phyloP scores from a whole-genome alignment of 2,113 vertebrate species.

The Petromus typicus region DNA sequence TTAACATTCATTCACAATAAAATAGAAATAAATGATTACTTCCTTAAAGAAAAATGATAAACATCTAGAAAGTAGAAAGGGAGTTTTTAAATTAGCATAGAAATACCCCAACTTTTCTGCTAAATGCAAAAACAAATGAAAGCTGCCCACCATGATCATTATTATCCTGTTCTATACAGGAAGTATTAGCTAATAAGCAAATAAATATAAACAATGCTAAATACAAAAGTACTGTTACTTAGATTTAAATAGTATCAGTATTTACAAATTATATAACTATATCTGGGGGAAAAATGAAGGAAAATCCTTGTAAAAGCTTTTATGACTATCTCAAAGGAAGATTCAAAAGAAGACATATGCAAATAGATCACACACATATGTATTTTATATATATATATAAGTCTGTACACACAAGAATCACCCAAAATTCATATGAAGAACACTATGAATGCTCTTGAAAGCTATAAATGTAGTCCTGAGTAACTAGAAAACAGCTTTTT shows the following conservation, averaged over 20 bases:
- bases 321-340: background rate
- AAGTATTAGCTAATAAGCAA: background rate
- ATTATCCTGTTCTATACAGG: background rate
- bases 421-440: background rate
- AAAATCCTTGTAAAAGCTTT: background rate
- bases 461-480: background rate
- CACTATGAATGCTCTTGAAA: background rate
- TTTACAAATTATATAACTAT: background rate
- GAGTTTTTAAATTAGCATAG: background rate
- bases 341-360: background rate
- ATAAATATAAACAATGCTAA: background rate
- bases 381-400: background rate
- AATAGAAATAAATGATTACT: background rate
- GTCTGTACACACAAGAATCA: background rate
- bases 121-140: background rate
- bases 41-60: background rate
- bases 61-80: background rate
- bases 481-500: background rate
- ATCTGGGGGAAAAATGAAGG: background rate
- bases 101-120: background rate
- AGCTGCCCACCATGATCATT: background rate
- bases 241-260: background rate
- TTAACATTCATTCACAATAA: background rate
- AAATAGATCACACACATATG: background rate
- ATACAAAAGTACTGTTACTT: background rate